These are phyloP conservation scores for Macrotrachela quadricornifera DNA, from an alignment of 1,140 invertebrate species.

Conservation along the genomic window DNA sequence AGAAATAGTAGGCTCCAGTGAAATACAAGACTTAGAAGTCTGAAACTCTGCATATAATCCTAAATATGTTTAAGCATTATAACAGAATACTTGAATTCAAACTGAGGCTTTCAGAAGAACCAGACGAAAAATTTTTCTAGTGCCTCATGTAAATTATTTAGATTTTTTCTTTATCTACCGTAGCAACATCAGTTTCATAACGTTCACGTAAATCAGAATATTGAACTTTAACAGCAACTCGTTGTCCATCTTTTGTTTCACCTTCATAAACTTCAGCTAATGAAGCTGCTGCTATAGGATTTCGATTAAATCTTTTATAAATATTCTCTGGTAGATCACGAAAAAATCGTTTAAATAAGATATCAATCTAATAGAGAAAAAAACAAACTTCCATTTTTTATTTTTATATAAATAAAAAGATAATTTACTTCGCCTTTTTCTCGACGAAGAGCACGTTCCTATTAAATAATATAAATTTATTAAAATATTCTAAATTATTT, in stretches of 20 bases:
- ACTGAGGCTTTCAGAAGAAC: constrained; percentile 45
- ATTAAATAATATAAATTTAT: constrained; percentile 9
- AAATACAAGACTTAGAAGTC: too few species aligned
- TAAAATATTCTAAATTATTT: too few species aligned
- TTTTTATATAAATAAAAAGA: background rate
- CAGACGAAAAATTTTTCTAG: too few species aligned
- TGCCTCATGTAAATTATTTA: too few species aligned
- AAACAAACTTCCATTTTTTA: background rate
- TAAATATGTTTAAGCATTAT: too few species aligned
- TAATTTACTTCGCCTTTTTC: constrained; percentile 31
- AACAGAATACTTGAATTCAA: constrained; percentile 51
- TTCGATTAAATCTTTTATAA: constrained; percentile 42
- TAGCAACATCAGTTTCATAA: constrained; percentile 45
- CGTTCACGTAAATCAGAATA: constrained; percentile 51
- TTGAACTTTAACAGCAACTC: constrained; percentile 37
- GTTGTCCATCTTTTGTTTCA: constrained; percentile 38
- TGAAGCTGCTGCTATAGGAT: constrained; percentile 53
- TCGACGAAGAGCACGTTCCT: constrained; percentile 44
- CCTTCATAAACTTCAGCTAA: constrained; percentile 42
- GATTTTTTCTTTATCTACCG: constrained; percentile 35
- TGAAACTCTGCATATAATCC: too few species aligned
- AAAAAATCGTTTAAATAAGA: constrained; percentile 49
- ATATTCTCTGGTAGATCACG: constrained; percentile 40
- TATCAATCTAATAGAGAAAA: constrained; percentile 34
- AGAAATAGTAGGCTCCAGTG: too few species aligned